phyloP scores from a whole-genome alignment of 2,888 invertebrate genomes.

The Thera obeliscata region DNA sequence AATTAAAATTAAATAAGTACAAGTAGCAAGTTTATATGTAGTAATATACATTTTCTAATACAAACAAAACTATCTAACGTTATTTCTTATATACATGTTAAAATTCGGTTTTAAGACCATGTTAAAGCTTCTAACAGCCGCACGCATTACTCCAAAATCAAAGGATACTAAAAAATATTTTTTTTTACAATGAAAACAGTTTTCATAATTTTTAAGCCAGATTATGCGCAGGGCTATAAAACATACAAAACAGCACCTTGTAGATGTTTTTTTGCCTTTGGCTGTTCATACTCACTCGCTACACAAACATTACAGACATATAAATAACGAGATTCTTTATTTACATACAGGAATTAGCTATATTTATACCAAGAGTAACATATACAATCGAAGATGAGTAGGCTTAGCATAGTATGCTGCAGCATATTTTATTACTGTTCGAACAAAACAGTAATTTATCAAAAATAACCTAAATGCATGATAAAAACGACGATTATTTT shows the following conservation, averaged over 20 bases:
- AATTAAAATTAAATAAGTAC: neutral
- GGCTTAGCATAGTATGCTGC: no score
- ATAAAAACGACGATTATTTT: no score
- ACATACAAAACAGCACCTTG: conserved; percentile 73
- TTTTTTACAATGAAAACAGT: neutral
- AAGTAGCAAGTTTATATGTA: neutral
- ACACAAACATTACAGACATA: conserved; percentile 41
- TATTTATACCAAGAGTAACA: conserved; percentile 15
- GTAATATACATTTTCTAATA: conserved; percentile 4
- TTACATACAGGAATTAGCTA: conserved; percentile 38
- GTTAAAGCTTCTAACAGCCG: conserved; percentile 42
- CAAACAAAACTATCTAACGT: conserved; percentile 5
- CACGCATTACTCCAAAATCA: conserved; percentile 18
- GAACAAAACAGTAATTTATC: no score
- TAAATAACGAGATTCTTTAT: conserved; percentile 42
- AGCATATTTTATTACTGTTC: neutral
- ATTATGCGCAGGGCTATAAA: conserved; percentile 60
- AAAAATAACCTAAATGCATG: no score
- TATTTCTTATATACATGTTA: conserved; percentile 30
- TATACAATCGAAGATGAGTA: conserved; percentile 8
- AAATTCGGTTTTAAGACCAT: conserved; percentile 56
- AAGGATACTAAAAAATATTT: neutral
- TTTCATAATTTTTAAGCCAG: neutral
- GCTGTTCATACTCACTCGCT: conserved; percentile 62
- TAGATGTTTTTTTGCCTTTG: conserved; percentile 78